These are phyloP conservation scores for Sarcophaga carnaria DNA, from an alignment of 2,888 invertebrate genomes.

Conservation along the genomic window DNA sequence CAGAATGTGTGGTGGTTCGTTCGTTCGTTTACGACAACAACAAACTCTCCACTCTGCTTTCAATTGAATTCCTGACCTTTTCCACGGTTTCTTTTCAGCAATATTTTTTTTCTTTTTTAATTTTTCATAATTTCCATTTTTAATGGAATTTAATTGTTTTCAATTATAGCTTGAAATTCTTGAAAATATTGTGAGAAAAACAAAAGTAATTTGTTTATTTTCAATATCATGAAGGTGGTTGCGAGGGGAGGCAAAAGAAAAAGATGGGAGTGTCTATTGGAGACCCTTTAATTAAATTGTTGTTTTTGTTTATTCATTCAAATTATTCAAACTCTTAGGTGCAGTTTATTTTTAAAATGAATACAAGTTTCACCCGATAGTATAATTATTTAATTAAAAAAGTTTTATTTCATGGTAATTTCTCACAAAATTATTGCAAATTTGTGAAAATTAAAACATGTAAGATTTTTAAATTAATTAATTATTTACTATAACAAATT, in stretches of 20 bases:
- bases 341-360: too few species aligned
- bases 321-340: too few species aligned
- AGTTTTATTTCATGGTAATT: too few species aligned
- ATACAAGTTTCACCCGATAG: too few species aligned
- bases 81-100: conserved; percentile 48
- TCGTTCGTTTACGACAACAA: neutral
- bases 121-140: conserved; percentile 57
- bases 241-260: neutral
- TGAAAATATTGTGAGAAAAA: conserved; percentile 34
- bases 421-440: too few species aligned
- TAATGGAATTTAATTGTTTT: conserved; percentile 65
- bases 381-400: too few species aligned
- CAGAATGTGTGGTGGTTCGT: neutral
- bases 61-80: conserved; percentile 59
- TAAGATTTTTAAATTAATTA: too few species aligned
- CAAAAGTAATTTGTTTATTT: conserved; percentile 15
- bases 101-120: neutral
- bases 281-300: too few species aligned
- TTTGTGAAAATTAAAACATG: too few species aligned
- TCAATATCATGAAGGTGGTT: neutral
- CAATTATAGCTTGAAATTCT: conserved; percentile 44
- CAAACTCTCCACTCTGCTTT: neutral
- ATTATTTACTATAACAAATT: too few species aligned
- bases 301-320: too few species aligned
- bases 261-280: neutral